Evolutionary conservation across 2,888 invertebrate species (phyloP).

Genomic region (Mallateleia sp.): DNA sequence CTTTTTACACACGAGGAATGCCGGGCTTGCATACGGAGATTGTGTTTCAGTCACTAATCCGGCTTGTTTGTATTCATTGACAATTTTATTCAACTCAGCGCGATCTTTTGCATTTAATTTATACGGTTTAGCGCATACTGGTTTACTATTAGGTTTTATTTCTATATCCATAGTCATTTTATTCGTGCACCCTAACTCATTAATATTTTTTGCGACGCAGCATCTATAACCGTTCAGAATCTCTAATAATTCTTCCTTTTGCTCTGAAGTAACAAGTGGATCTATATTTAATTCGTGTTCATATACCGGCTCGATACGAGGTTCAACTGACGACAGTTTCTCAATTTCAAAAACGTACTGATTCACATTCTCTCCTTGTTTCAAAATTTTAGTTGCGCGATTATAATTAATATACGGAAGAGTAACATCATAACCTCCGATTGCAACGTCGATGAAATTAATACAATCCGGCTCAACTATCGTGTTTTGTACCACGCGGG

Average conservation of each 20-base stretch:
- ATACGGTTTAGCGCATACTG: conserved; percentile 38
- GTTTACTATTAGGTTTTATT: background rate
- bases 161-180: conserved; percentile 49
- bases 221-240: conserved; percentile 49
- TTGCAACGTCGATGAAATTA: background rate
- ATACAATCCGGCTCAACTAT: background rate
- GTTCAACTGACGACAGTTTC: background rate
- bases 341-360: background rate
- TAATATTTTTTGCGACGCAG: conserved; percentile 45
- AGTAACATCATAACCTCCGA: background rate
- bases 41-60: conserved; percentile 69
- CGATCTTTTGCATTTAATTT: conserved; percentile 39
- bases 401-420: conserved; percentile 11
- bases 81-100: conserved; percentile 12
- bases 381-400: background rate
- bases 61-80: conserved; percentile 32
- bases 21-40: conserved; percentile 62
- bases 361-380: conserved; percentile 1
- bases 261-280: background rate
- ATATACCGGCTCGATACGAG: background rate
- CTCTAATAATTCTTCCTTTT: conserved; percentile 16
- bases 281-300: conserved; percentile 18
- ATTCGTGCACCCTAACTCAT: conserved; percentile 23
- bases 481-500: no score
- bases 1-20: conserved; percentile 55